Evolutionary conservation across 2,797 vertebrate genomes (phyloP).

Genomic region (Notolabrus celidotus): DNA sequence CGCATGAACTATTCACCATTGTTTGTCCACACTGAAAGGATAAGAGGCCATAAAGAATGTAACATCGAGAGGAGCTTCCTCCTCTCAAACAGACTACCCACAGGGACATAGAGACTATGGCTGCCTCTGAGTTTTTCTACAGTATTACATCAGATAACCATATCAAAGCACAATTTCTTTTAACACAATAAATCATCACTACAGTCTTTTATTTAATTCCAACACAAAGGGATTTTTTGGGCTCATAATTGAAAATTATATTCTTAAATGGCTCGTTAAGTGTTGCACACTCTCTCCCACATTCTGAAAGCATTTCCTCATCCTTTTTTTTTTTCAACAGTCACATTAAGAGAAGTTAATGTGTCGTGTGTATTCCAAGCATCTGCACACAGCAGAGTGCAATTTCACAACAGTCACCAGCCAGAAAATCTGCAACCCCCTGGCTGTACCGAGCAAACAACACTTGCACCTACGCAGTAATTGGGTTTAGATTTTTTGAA

Average conservation of each 20-base stretch:
- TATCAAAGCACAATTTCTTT: constrained; percentile 41
- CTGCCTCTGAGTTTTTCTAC: constrained; percentile 39
- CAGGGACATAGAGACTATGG: constrained; percentile 52
- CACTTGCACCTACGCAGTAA: constrained; percentile 5
- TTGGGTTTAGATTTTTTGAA: constrained; percentile 5
- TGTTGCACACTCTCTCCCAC: constrained; percentile 37
- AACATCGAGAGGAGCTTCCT: constrained; percentile 27
- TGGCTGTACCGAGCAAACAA: constrained; percentile 9
- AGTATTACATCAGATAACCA: constrained; percentile 60
- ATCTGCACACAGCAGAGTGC: constrained; percentile 31
- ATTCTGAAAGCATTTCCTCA: constrained; percentile 18
- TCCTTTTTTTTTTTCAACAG: constrained; percentile 32
- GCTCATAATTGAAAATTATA: constrained; percentile 62
- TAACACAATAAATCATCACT: constrained; percentile 50
- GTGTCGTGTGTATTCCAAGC: constrained; percentile 34
- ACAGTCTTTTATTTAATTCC: constrained; percentile 55
- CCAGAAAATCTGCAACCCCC: constrained; percentile 34
- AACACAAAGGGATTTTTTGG: constrained; percentile 36
- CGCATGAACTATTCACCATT: constrained; percentile 8
- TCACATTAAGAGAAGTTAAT: constrained; percentile 49
- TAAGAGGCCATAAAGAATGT: constrained; percentile 9
- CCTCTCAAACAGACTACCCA: constrained; percentile 32
- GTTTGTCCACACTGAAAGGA: constrained; percentile 15
- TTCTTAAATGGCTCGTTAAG: constrained; percentile 57
- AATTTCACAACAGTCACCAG: constrained; percentile 27